These are phyloP conservation scores for Palythoa heliodiscus DNA, from an alignment of 92 coral and sea anemone species.

Conservation along the genomic window DNA sequence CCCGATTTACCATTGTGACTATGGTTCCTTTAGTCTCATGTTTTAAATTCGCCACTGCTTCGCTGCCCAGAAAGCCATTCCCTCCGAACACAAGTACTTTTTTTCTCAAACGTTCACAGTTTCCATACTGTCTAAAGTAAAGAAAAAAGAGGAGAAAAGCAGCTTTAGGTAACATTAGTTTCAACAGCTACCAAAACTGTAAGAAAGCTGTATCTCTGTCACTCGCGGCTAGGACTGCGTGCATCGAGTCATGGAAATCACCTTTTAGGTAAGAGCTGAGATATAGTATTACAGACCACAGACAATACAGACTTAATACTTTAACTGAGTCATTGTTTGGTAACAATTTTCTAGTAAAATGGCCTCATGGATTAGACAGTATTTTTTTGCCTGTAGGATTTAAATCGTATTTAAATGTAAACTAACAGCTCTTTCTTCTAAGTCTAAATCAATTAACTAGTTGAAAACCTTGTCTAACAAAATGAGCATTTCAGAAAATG, in stretches of 20 bases:
- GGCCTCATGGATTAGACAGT: too few relatives aligned
- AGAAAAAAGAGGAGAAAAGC: conserved; percentile 3
- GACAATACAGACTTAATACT: too few relatives aligned
- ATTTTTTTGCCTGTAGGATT: too few relatives aligned
- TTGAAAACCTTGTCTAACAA: background rate
- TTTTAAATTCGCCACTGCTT: conserved; percentile 28
- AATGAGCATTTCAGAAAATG: conserved; percentile 6
- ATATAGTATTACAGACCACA: background rate
- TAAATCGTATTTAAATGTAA: too few relatives aligned
- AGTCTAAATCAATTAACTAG: too few relatives aligned
- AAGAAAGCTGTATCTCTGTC: background rate
- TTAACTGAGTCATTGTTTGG: background rate
- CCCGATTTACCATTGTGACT: conserved; percentile 37
- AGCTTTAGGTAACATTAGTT: conserved; percentile 18
- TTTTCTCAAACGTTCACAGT: background rate
- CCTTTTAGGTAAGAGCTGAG: background rate
- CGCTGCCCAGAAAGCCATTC: conserved; percentile 40
- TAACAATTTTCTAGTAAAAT: too few relatives aligned
- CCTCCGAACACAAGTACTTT: conserved; percentile 36
- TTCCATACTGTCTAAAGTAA: conserved; percentile 2
- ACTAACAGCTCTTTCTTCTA: too few relatives aligned
- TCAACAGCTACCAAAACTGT: background rate
- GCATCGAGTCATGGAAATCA: conserved; percentile 21
- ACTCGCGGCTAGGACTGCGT: background rate
- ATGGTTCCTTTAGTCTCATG: conserved; percentile 28